Base-by-base conservation (phyloP, 2,888 invertebrate genomes). In the Macropis europaea region DNA sequence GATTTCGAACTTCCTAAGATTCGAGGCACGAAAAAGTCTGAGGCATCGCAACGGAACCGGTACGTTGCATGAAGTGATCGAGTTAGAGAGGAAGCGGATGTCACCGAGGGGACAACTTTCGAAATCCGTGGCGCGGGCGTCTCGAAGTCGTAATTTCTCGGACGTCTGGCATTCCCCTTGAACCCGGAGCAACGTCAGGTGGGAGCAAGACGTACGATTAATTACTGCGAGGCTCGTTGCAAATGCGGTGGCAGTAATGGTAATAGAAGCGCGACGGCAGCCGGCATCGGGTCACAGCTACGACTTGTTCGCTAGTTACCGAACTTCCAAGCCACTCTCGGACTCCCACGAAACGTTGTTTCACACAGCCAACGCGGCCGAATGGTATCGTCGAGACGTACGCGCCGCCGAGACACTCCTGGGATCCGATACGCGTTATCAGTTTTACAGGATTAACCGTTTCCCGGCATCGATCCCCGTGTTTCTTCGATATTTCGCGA, bases 181-280 rank as follows among this genome's bases (percentile, higher is more conserved):
- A 76, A 81, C 66, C 67, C 64, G 60, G 40, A 56, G 67, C 45
- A 62, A 72, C 72, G 79, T 76, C 80, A 72, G 50, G 61, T 56
- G 50, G 71, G 56, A 61, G 67, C 60, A 70, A 80, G 79, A 81
- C 74, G 54, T 42, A 64, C 76, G 76, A 81, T 81, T 79, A 81
- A 81, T 81, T 81, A 81, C 76, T 59, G 59, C 60, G 66, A 66
- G 68, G 59, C 63, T 45, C 60, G 70, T 56, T n/a, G 53, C 73
- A 47, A 76, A 71, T 69, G 70, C 36, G 61, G 61, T 54, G 60
- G 73, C 61, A 62, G 71, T 72, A 60, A 64, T 61, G 54, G 70
- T 52, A 63, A 60, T 56, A 66, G 75, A 56, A 64, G 71, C 69
- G 59, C 70, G 52, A 26, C 61, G 26, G 53, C 30, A 52, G 40